Percentiles rank a stretch among this genome's conserved stretches.
phyloP scores from a whole-genome alignment of 2,888 invertebrate species.

The Lagria hirta region DNA sequence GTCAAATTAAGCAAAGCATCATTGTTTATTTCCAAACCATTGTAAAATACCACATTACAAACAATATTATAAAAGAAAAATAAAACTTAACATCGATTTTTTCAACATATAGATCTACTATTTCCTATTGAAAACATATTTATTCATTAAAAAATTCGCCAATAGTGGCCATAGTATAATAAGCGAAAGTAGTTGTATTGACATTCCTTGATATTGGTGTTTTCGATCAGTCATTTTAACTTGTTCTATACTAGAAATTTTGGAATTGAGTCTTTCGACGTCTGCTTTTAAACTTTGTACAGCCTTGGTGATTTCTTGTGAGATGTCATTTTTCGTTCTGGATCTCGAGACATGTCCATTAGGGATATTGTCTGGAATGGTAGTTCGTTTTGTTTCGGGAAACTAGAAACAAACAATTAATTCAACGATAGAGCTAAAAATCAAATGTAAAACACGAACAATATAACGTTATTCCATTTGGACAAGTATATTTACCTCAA shows the following conservation, averaged over 20 bases:
- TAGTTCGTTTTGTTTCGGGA: constrained; percentile 43
- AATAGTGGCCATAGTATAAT: constrained; percentile 69
- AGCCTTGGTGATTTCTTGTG: constrained; percentile 55
- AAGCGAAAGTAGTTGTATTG: constrained; percentile 58
- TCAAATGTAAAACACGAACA: not conserved
- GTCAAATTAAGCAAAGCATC: too few species aligned
- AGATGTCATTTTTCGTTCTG: constrained; percentile 49
- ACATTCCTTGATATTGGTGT: constrained; percentile 39
- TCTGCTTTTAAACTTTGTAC: constrained; percentile 56
- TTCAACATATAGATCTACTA: constrained; percentile 20
- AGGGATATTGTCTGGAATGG: too few species aligned
- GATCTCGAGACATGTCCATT: constrained; percentile 43
- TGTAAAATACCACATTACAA: constrained; percentile 42
- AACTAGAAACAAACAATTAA: constrained; percentile 35
- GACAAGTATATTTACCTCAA: constrained; percentile 65
- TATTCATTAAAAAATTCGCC: constrained; percentile 52
- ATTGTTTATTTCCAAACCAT: constrained; percentile 42
- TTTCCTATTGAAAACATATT: constrained; percentile 39
- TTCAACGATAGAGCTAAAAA: constrained; percentile 5
- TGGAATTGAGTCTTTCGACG: constrained; percentile 54
- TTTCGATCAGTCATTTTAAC: constrained; percentile 28
- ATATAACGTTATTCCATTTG: too few species aligned
- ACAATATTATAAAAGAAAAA: constrained; percentile 37
- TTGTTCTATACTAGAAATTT: constrained; percentile 53
- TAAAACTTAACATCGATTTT: constrained; percentile 14